Evolutionary conservation across 2,888 invertebrate species (phyloP).

Genomic region (Bombylius discolor): DNA sequence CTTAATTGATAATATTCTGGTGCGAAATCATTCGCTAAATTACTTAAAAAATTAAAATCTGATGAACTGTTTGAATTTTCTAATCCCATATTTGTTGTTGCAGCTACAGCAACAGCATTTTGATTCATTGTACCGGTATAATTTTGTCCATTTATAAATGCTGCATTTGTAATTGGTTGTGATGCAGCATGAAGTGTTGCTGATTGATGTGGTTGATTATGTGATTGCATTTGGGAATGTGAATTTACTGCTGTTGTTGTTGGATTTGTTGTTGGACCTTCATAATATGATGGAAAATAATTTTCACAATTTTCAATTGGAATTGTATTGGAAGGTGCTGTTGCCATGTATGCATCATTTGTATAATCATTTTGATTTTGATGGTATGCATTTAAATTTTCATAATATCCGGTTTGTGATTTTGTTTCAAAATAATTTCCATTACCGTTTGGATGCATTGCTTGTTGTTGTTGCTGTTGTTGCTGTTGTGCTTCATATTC

Average conservation of each 20-base stretch:
- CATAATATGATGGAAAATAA: conserved; percentile 18
- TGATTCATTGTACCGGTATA: conserved; percentile 15
- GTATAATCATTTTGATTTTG: conserved; percentile 11
- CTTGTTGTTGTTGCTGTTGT: conserved; percentile 9
- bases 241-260: conserved; percentile 21
- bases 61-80: conserved; percentile 87
- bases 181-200: conserved; percentile 17
- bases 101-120: conserved; percentile 21
- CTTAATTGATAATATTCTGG: conserved; percentile 68
- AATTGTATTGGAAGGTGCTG: conserved; percentile 11
- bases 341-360: conserved; percentile 11
- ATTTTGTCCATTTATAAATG: conserved; percentile 16
- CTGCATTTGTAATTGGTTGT: conserved; percentile 13
- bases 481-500: conserved; percentile 20
- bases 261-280: conserved; percentile 13
- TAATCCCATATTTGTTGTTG: conserved; percentile 48
- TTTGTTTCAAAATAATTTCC: conserved; percentile 28
- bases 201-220: conserved; percentile 21
- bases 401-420: conserved; percentile 26
- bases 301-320: conserved; percentile 16
- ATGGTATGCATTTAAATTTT: conserved; percentile 21
- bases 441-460: conserved; percentile 19
- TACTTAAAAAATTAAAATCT: conserved; percentile 86
- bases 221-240: conserved; percentile 27
- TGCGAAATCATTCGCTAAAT: conserved; percentile 82